Conservation (phyloP, 2,888 invertebrate genomes). For the Argynnis bischoffii region DNA sequence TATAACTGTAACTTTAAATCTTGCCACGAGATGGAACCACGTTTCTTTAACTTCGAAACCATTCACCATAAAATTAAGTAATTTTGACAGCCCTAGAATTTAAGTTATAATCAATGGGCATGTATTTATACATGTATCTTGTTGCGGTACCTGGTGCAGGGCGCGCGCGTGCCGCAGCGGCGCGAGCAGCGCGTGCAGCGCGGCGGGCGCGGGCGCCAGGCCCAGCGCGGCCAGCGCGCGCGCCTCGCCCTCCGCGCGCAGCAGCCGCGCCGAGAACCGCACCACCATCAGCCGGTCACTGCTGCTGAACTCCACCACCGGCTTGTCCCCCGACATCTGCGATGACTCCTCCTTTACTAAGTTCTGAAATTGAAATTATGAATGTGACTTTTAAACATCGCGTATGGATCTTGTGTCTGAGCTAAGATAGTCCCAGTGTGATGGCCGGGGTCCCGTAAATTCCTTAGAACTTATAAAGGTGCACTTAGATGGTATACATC, state of each 20-base stretch:
- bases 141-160: constrained; percentile 90
- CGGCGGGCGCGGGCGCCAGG: constrained; percentile 86
- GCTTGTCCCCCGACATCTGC: constrained; percentile 80
- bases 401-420: too few species aligned
- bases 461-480: too few species aligned
- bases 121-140: background rate
- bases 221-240: constrained; percentile 93
- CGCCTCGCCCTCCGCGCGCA: constrained; percentile 93
- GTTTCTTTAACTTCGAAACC: too few species aligned
- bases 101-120: too few species aligned
- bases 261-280: constrained; percentile 93
- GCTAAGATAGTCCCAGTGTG: too few species aligned
- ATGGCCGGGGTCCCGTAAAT: too few species aligned
- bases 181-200: constrained; percentile 87
- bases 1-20: too few species aligned
- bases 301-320: constrained; percentile 90
- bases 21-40: too few species aligned
- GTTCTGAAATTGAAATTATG: constrained; percentile 49
- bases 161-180: constrained; percentile 93
- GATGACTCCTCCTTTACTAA: constrained; percentile 68
- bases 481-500: too few species aligned
- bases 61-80: too few species aligned
- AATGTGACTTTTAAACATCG: background rate
- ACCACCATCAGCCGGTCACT: constrained; percentile 91
- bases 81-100: too few species aligned